These are phyloP conservation scores for Mamestra configurata DNA, from an alignment of 1,140 invertebrate genomes.

Conservation along the genomic window DNA sequence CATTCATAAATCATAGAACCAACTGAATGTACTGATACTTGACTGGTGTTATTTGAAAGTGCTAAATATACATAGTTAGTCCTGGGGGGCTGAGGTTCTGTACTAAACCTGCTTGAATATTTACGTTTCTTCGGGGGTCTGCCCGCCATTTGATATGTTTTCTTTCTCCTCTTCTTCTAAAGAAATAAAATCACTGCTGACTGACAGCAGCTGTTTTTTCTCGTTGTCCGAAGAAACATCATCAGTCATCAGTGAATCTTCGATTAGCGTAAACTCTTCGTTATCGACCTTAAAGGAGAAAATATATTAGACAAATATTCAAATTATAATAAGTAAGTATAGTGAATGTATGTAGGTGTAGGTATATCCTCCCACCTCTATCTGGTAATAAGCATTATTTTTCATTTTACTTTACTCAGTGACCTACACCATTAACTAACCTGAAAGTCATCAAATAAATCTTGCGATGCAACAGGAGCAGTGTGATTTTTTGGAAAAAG, in stretches of 20 bases:
- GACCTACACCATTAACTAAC: conserved; percentile 58
- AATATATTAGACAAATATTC: no score
- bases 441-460: conserved; percentile 58
- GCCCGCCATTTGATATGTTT: conserved; percentile 58
- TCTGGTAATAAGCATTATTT: conserved; percentile 53
- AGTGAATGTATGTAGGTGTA: conserved; percentile 36
- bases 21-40: conserved; percentile 58
- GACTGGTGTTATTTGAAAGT: conserved; percentile 59
- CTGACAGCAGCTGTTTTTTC: conserved; percentile 50
- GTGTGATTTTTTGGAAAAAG: conserved; percentile 56
- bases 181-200: conserved; percentile 48
- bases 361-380: background rate
- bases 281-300: conserved; percentile 56
- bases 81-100: conserved; percentile 57
- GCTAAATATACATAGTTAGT: conserved; percentile 61
- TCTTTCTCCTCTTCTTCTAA: conserved; percentile 56
- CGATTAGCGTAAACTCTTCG: conserved; percentile 52
- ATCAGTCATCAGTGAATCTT: conserved; percentile 44
- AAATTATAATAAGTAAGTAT: no score
- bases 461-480: conserved; percentile 54
- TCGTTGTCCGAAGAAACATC: conserved; percentile 43
- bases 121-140: conserved; percentile 60
- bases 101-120: conserved; percentile 61
- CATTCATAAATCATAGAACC: conserved; percentile 62
- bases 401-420: conserved; percentile 53